Percentiles rank a stretch among this genome's conserved stretches.
Evolutionary conservation across 2,888 invertebrate species (phyloP).

Genomic region (Eudemis profundana): DNA sequence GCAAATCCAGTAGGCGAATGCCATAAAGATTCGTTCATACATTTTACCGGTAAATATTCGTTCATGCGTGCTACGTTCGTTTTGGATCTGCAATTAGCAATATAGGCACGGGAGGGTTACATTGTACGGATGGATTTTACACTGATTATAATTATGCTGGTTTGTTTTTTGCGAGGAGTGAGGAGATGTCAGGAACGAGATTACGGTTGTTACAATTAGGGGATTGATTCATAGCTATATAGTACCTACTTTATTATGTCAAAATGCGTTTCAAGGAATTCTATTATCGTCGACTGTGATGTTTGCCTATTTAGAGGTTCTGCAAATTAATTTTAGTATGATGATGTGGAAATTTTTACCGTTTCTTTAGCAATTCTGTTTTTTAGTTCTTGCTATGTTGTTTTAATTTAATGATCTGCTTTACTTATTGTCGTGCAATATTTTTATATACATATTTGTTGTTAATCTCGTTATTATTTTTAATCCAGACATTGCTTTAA

Average conservation of each 20-base stretch:
- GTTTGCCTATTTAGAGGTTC: no score
- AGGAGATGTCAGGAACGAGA: slow-evolving; percentile 2
- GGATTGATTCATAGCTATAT: slow-evolving; percentile 4
- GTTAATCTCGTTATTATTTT: no score
- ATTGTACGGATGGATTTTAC: slow-evolving; percentile 51
- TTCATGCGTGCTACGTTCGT: slow-evolving; percentile 77
- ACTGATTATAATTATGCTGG: slow-evolving; percentile 35
- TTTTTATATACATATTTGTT: no score
- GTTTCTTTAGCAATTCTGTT: no score
- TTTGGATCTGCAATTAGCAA: slow-evolving; percentile 78
- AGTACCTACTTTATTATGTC: not conserved
- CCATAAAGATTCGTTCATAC: slow-evolving; percentile 77
- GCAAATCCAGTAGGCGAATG: slow-evolving; percentile 77
- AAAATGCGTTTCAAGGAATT: no score
- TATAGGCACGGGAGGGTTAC: slow-evolving; percentile 68
- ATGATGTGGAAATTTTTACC: no score
- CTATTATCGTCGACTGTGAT: no score
- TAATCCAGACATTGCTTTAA: no score
- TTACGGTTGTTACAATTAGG: slow-evolving; percentile 7
- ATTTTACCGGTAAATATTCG: slow-evolving; percentile 74
- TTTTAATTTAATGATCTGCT: no score
- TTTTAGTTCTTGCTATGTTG: no score
- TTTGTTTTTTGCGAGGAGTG: slow-evolving; percentile 28
- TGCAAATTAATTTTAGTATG: no score
- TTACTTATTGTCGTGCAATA: no score